These are phyloP conservation scores for Horisme vitalbata DNA, from an alignment of 2,888 invertebrate species.

Conservation along the genomic window DNA sequence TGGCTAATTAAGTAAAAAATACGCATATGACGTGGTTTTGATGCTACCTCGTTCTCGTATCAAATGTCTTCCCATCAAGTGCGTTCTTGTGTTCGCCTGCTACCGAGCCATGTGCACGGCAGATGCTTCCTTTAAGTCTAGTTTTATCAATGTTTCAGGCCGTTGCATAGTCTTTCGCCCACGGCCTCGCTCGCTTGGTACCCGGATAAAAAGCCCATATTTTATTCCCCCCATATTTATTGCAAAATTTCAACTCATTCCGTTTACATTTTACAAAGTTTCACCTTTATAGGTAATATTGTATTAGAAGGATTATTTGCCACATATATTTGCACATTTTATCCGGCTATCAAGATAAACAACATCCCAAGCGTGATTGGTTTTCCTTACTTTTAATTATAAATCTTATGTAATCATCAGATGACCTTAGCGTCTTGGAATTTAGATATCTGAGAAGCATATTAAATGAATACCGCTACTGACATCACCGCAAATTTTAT, in stretches of 20 bases:
- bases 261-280: too few species aligned
- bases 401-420: constrained; percentile 11
- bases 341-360: constrained; percentile 7
- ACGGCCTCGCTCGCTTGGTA: constrained; percentile 19
- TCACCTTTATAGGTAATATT: too few species aligned
- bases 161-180: constrained; percentile 40
- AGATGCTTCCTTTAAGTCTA: constrained; percentile 65
- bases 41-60: constrained; percentile 56
- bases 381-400: constrained; percentile 10
- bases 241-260: too few species aligned
- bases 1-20: constrained; percentile 49
- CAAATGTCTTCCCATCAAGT: constrained; percentile 66
- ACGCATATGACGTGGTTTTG: constrained; percentile 54
- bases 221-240: constrained; percentile 24
- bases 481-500: constrained; percentile 60
- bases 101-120: constrained; percentile 71
- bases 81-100: constrained; percentile 53
- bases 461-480: too few species aligned
- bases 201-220: too few species aligned
- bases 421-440: constrained; percentile 20
- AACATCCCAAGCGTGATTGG: constrained; percentile 3
- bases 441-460: constrained; percentile 43
- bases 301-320: too few species aligned
- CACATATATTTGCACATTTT: too few species aligned
- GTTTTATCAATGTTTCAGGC: constrained; percentile 35